Evolutionary conservation across 2,888 invertebrate species (phyloP).

Genomic region (Lasioglossum vierecki): DNA sequence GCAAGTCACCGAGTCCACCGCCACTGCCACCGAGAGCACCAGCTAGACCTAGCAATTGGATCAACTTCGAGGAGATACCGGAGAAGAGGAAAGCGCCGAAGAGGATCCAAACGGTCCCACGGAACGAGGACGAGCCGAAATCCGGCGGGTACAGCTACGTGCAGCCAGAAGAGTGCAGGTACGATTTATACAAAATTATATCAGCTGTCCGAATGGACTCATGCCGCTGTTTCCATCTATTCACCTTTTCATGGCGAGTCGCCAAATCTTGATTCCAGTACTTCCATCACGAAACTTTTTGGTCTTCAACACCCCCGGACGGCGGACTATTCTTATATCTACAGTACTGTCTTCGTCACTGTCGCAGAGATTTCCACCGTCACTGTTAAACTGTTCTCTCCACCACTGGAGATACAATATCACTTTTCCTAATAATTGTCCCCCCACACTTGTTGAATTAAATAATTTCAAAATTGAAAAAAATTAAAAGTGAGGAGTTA

Average conservation of each 20-base stretch:
- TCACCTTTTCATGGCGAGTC: too few relatives aligned
- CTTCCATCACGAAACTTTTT: too few relatives aligned
- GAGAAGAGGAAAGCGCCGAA: slow-evolving; percentile 92
- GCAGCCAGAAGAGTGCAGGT: slow-evolving; percentile 93
- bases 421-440: too few relatives aligned
- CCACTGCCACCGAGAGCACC: slow-evolving; percentile 80
- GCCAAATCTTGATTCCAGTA: not conserved
- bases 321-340: not conserved
- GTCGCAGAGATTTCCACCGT: not conserved
- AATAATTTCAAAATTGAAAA: too few relatives aligned
- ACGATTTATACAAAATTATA: not conserved
- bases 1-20: slow-evolving; percentile 82
- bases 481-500: too few relatives aligned
- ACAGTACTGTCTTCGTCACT: not conserved
- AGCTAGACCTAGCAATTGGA: slow-evolving; percentile 87
- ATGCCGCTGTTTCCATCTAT: not conserved
- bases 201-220: not conserved
- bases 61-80: slow-evolving; percentile 94
- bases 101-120: slow-evolving; percentile 92
- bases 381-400: not conserved
- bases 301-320: too few relatives aligned
- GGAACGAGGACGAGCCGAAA: slow-evolving; percentile 83
- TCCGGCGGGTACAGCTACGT: slow-evolving; percentile 88
- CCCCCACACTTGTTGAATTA: too few relatives aligned
- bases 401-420: not conserved